phyloP scores from a whole-genome alignment of 2,888 invertebrate genomes.

The Megastigmus dorsalis region DNA sequence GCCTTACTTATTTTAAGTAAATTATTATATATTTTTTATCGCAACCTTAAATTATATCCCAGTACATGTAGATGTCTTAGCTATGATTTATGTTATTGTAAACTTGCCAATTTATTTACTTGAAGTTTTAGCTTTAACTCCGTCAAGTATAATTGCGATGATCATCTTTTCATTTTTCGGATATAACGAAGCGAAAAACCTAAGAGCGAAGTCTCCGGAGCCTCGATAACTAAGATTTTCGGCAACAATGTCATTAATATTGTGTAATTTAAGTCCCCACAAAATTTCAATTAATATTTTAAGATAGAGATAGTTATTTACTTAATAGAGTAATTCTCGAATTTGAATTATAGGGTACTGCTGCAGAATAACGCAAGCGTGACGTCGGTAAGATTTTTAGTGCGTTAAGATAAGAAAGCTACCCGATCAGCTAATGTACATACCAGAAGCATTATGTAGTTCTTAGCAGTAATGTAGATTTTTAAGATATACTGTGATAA shows the following conservation, averaged over 20 bases:
- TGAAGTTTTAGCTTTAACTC: slow-evolving; percentile 21
- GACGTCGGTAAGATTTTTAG: slow-evolving; percentile 1
- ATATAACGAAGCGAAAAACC: too few species aligned
- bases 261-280: slow-evolving; percentile 4
- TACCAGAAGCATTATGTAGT: slow-evolving; percentile 19
- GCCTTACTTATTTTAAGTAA: slow-evolving; percentile 22
- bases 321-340: background rate
- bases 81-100: slow-evolving; percentile 8
- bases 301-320: background rate
- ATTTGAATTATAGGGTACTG: background rate
- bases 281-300: background rate
- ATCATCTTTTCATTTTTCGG: too few species aligned
- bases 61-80: slow-evolving; percentile 27
- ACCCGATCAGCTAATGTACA: slow-evolving; percentile 5
- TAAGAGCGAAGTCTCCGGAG: background rate
- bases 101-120: slow-evolving; percentile 12
- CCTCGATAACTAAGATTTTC: background rate
- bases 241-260: background rate
- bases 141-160: too few species aligned
- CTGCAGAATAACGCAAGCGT: background rate
- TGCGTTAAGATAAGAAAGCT: slow-evolving; percentile 10
- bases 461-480: slow-evolving; percentile 28
- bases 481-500: slow-evolving; percentile 58
- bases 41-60: slow-evolving; percentile 19
- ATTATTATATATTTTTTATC: slow-evolving; percentile 31